phyloP scores from a whole-genome alignment of 1,140 invertebrate genomes.

The Aporrectodea caliginosa region DNA sequence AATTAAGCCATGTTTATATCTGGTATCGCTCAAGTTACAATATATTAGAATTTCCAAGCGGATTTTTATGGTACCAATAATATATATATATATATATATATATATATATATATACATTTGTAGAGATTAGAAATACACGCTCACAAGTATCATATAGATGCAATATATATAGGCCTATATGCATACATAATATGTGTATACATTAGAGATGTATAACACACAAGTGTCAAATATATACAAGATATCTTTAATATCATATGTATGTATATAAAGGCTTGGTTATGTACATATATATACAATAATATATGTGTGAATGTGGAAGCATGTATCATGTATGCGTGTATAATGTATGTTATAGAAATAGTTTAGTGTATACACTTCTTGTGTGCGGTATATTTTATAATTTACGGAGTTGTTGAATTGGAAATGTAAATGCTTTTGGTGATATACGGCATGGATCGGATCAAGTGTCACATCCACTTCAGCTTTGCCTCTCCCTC shows the following conservation, averaged over 20 bases:
- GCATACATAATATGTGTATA: background rate
- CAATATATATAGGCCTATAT: background rate
- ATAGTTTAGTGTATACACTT: background rate
- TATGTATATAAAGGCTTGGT: too few relatives aligned
- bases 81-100: background rate
- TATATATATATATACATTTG: background rate
- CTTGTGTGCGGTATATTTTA: background rate
- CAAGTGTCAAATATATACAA: too few relatives aligned
- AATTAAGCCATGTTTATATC: background rate
- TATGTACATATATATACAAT: too few relatives aligned
- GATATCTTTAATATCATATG: too few relatives aligned
- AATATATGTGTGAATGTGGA: too few relatives aligned
- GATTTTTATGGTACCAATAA: background rate
- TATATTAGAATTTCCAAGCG: background rate
- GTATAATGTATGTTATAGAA: background rate
- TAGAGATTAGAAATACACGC: too few relatives aligned
- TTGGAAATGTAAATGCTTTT: background rate
- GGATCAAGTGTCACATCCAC: background rate
- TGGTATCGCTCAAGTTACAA: background rate
- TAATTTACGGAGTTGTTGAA: background rate
- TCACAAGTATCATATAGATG: too few relatives aligned
- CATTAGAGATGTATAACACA: too few relatives aligned
- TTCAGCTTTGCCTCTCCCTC: background rate
- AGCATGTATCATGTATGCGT: too few relatives aligned
- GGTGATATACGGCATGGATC: background rate